These are phyloP conservation scores for Myotis planiceps DNA, from an alignment of 2,797 vertebrate genomes.

Conservation along the genomic window DNA sequence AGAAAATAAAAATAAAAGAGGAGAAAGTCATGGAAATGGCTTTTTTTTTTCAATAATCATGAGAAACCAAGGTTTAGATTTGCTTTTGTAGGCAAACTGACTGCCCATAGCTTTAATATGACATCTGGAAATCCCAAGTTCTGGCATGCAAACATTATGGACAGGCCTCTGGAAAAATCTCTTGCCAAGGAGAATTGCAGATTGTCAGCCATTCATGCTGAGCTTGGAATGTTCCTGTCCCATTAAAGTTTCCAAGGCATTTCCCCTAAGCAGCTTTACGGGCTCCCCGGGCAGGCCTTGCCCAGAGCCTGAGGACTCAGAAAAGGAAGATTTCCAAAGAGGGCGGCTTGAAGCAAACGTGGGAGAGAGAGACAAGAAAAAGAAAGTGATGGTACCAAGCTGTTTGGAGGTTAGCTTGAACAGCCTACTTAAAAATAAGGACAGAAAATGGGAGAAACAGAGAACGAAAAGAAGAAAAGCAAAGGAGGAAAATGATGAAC, in stretches of 20 bases:
- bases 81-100: constrained; percentile 28
- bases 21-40: background rate
- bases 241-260: constrained; percentile 54
- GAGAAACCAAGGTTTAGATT: background rate
- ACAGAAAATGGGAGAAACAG: background rate
- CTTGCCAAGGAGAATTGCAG: constrained; percentile 43
- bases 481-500: constrained; percentile 65
- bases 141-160: constrained; percentile 27
- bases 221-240: constrained; percentile 57
- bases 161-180: constrained; percentile 65
- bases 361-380: background rate
- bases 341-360: background rate
- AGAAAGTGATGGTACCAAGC: background rate
- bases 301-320: background rate
- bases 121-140: constrained; percentile 63
- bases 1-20: background rate
- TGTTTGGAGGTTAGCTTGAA: background rate
- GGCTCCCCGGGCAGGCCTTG: background rate
- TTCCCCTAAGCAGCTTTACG: background rate
- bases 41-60: background rate
- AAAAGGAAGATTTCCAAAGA: background rate
- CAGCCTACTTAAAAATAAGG: background rate
- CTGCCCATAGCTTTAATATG: background rate
- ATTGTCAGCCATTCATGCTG: constrained; percentile 31
- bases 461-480: constrained; percentile 39